A percentile compares a stretch with the other conserved stretches of the same genome.
Evolutionary conservation across 2,888 invertebrate genomes (phyloP).

Genomic region (Oxycera nigricornis): DNA sequence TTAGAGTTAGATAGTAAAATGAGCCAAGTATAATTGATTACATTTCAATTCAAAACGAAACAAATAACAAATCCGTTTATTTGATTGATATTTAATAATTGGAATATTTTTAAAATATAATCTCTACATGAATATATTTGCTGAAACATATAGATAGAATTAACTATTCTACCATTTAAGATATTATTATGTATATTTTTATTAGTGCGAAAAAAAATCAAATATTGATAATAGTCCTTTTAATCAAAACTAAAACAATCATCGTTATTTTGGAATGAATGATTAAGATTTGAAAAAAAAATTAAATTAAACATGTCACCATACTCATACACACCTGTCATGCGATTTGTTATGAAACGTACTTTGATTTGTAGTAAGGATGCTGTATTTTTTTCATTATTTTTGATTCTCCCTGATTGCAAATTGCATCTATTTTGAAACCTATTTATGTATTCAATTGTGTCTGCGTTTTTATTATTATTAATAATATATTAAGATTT

Average conservation of each 20-base stretch:
- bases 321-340: conserved; percentile 5
- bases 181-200: conserved; percentile 20
- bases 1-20: conserved; percentile 24
- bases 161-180: conserved; percentile 10
- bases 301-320: conserved; percentile 1
- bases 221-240: too few species aligned
- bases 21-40: conserved; percentile 18
- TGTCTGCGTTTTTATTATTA: background rate
- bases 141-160: too few species aligned
- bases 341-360: background rate
- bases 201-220: too few species aligned
- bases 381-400: conserved; percentile 13
- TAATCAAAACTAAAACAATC: too few species aligned
- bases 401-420: background rate
- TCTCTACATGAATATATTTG: too few species aligned
- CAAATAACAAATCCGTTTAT: background rate
- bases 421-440: background rate
- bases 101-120: too few species aligned
- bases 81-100: conserved; percentile 11
- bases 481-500: background rate
- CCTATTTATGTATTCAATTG: background rate
- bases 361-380: conserved; percentile 27
- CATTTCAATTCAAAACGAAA: background rate
- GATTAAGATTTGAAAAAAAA: conserved; percentile 6
- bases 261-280: conserved; percentile 16